Conservation (phyloP, 2,888 invertebrate species). For the Plagodis pulveraria region DNA sequence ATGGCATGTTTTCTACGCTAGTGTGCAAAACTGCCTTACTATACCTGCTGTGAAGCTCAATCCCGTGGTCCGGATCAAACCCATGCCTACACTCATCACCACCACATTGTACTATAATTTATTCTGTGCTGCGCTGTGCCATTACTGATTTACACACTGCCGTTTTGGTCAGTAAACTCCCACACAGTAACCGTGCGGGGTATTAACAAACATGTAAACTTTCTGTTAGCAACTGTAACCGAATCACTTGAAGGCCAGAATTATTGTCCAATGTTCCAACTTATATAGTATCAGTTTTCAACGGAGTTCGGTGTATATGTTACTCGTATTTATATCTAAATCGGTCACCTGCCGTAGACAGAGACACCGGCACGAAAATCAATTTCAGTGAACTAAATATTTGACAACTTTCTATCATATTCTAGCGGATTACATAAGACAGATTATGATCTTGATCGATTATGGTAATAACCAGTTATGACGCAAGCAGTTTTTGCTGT, state of each 20-base stretch:
- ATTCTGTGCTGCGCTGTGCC: too few relatives aligned
- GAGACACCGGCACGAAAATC: constrained; percentile 35
- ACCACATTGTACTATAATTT: too few relatives aligned
- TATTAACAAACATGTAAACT: constrained; percentile 10
- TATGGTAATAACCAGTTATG: constrained; percentile 73
- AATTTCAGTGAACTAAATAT: constrained; percentile 51
- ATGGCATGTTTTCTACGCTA: too few relatives aligned
- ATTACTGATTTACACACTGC: too few relatives aligned
- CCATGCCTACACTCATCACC: too few relatives aligned
- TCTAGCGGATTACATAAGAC: constrained; percentile 63
- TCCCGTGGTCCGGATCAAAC: too few relatives aligned
- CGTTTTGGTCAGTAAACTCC: not conserved
- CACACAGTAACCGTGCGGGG: not conserved
- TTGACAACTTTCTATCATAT: constrained; percentile 67
- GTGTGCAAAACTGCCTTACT: too few relatives aligned
- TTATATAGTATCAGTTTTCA: constrained; percentile 6
- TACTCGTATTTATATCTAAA: constrained; percentile 13
- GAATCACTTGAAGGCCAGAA: constrained; percentile 22
- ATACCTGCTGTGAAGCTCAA: too few relatives aligned
- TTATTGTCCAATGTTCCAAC: constrained; percentile 9
- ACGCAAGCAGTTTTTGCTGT: constrained; percentile 65
- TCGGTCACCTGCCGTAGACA: constrained; percentile 14
- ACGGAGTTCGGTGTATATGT: not conserved
- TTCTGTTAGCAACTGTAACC: constrained; percentile 26
- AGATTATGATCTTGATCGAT: constrained; percentile 77